phyloP scores from a whole-genome alignment of 2,888 invertebrate genomes.

The Platycnemis pennipes region DNA sequence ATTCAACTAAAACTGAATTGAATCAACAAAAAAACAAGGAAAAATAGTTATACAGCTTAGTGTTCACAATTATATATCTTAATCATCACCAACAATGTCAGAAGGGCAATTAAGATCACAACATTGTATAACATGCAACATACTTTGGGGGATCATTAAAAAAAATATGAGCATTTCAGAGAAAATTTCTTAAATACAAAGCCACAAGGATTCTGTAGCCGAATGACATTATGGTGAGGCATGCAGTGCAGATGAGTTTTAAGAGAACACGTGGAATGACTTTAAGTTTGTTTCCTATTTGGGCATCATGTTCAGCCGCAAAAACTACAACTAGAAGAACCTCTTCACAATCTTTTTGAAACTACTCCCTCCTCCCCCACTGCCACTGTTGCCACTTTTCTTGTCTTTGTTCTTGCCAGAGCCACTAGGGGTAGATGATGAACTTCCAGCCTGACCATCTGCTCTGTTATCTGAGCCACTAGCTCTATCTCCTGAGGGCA shows the following conservation, averaged over 20 bases:
- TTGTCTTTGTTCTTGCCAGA: slow-evolving; percentile 58
- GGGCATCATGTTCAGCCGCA: not conserved
- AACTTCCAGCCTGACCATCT: not conserved
- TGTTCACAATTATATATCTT: not conserved
- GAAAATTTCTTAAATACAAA: not conserved
- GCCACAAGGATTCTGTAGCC: not conserved
- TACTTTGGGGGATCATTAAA: not conserved
- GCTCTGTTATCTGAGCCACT: not conserved
- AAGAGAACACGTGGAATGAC: slow-evolving; percentile 40
- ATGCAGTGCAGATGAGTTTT: slow-evolving; percentile 20
- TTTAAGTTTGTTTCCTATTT: slow-evolving; percentile 38
- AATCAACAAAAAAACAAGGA: slow-evolving; percentile 55
- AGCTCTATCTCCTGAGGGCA: slow-evolving; percentile 7
- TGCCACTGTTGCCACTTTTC: slow-evolving; percentile 37
- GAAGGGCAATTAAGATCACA: slow-evolving; percentile 31
- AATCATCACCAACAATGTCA: not conserved
- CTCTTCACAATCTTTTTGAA: slow-evolving; percentile 57
- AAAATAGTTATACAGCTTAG: not conserved
- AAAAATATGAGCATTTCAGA: slow-evolving; percentile 34
- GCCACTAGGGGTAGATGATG: slow-evolving; percentile 37
- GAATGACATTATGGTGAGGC: slow-evolving; percentile 6
- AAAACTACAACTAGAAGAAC: slow-evolving; percentile 26
- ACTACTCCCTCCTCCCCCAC: slow-evolving; percentile 53
- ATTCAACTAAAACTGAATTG: slow-evolving; percentile 39
- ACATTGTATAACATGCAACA: slow-evolving; percentile 21